Evolutionary conservation across 2,888 invertebrate genomes (phyloP).

Genomic region (Pollenia labialis): DNA sequence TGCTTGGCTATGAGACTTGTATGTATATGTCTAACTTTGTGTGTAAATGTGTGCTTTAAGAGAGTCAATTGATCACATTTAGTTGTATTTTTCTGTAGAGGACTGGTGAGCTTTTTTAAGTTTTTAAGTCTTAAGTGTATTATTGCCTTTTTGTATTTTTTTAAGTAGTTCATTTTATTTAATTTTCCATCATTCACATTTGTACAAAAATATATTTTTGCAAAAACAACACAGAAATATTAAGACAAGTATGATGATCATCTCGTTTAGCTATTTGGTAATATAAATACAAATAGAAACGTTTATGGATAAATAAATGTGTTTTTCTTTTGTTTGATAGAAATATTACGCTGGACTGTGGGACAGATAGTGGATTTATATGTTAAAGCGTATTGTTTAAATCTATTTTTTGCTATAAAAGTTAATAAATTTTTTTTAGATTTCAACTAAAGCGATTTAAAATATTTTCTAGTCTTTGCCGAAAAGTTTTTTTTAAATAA

Average conservation of each 20-base stretch:
- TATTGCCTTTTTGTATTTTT: neutral
- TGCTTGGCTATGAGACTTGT: too few relatives aligned
- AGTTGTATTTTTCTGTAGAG: neutral
- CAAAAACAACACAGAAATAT: neutral
- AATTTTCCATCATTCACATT: slow-evolving; percentile 4
- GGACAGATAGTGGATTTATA: neutral
- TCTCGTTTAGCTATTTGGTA: slow-evolving; percentile 31
- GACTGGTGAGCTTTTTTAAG: neutral
- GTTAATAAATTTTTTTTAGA: too few relatives aligned
- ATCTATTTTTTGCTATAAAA: too few relatives aligned
- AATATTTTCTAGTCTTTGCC: too few relatives aligned
- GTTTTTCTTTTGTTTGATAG: neutral
- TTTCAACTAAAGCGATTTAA: too few relatives aligned
- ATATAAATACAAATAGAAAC: slow-evolving; percentile 45
- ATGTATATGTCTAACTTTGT: neutral
- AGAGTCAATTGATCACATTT: slow-evolving; percentile 37
- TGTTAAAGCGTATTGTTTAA: too few relatives aligned
- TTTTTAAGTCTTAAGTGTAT: neutral
- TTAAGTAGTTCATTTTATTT: slow-evolving; percentile 32
- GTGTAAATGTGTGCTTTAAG: slow-evolving; percentile 1
- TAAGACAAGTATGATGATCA: neutral
- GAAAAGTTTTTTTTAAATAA: too few relatives aligned
- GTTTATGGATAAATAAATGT: slow-evolving; percentile 1
- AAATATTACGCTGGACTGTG: neutral
- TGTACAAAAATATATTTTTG: too few relatives aligned